Conservation (phyloP, 2,113 vertebrate species). For the Tachuris rubrigastra region DNA sequence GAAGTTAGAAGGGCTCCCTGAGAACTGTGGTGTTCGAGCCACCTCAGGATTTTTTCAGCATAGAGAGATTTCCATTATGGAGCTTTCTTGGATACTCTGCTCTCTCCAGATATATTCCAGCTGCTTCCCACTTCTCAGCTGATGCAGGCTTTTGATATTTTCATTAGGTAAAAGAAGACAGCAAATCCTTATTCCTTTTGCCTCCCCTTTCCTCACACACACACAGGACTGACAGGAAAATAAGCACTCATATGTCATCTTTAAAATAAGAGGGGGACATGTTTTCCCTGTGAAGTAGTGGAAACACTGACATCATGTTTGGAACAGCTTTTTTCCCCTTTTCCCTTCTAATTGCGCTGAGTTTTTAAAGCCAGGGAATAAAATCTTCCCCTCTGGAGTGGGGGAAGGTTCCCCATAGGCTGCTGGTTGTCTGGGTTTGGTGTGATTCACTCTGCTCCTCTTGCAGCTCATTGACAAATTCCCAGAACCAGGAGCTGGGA, state of each 20-base stretch:
- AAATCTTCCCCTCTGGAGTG: constrained; percentile 43
- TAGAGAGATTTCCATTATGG: background rate
- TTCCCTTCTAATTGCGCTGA: constrained; percentile 60
- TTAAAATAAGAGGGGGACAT: constrained; percentile 57
- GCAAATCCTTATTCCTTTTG: constrained; percentile 10
- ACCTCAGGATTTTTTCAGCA: background rate
- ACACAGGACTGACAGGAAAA: constrained; percentile 37
- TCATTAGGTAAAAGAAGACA: constrained; percentile 4
- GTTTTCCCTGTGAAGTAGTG: constrained; percentile 73
- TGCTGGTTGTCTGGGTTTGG: constrained; percentile 57
- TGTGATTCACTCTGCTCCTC: constrained; percentile 46
- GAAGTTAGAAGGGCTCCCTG: background rate
- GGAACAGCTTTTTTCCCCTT: constrained; percentile 44
- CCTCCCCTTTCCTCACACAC: background rate
- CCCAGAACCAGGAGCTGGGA: constrained; percentile 34
- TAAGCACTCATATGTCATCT: constrained; percentile 63
- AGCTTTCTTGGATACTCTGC: background rate
- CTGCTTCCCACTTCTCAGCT: background rate
- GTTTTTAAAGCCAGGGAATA: constrained; percentile 65
- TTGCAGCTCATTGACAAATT: constrained; percentile 49
- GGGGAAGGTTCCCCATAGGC: constrained; percentile 37
- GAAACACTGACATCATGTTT: constrained; percentile 76
- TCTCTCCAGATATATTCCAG: constrained; percentile 6
- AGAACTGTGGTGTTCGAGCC: background rate
- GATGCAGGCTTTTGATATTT: background rate